A percentile compares a stretch with the other conserved stretches of the same genome.
Conservation (phyloP, 2,797 vertebrate species). For the Syngnathus rostellatus region DNA sequence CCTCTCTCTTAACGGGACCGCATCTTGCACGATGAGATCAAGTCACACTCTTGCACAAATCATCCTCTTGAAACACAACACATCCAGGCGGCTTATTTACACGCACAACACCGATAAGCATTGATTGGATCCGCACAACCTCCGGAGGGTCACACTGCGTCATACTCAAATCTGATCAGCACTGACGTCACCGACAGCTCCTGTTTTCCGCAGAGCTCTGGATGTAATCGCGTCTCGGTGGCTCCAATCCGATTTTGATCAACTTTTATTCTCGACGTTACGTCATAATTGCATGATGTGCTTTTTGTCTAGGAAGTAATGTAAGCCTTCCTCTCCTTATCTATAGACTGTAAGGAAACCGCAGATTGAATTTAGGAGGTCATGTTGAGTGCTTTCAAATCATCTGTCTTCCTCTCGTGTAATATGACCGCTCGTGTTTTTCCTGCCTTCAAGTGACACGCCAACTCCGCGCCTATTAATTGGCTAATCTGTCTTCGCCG, state of each 20-base stretch:
- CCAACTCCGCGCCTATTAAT: neutral
- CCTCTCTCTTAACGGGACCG: slow-evolving; percentile 13
- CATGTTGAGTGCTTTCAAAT: neutral
- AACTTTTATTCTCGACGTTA: neutral
- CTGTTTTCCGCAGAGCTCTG: neutral
- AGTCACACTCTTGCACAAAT: slow-evolving; percentile 3
- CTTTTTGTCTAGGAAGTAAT: neutral
- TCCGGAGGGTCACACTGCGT: neutral
- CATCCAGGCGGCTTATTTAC: slow-evolving; percentile 39
- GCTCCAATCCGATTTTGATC: neutral
- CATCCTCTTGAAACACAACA: neutral
- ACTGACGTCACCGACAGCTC: neutral
- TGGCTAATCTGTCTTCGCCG: slow-evolving; percentile 6
- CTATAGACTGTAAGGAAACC: neutral
- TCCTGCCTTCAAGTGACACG: slow-evolving; percentile 2
- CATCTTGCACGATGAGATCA: slow-evolving; percentile 1
- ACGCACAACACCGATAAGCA: slow-evolving; percentile 41
- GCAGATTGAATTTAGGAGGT: neutral
- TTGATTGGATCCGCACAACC: slow-evolving; percentile 47
- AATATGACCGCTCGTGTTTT: neutral
- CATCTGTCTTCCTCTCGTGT: neutral
- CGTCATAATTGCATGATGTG: neutral
- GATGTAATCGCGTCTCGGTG: neutral
- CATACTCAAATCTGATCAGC: slow-evolving; percentile 1
- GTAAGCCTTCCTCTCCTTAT: neutral